These are phyloP conservation scores for Luffia ferchaultella DNA, from an alignment of 2,888 invertebrate species.

Conservation along the genomic window DNA sequence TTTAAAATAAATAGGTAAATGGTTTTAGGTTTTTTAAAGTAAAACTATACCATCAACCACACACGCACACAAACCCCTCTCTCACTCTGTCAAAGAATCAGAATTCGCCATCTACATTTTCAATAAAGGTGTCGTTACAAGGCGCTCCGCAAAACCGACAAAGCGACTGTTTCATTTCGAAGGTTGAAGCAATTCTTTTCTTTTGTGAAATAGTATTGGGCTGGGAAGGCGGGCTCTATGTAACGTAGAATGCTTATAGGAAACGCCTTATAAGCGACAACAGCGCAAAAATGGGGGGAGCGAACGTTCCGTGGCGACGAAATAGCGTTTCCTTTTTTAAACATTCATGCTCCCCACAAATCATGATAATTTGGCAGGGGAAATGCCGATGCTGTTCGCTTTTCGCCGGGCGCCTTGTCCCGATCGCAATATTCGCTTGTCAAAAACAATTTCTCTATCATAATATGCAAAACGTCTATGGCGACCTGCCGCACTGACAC, in stretches of 20 bases:
- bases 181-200: conserved; percentile 49
- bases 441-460: neutral
- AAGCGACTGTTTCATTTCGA: conserved; percentile 50
- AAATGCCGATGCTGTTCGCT: neutral
- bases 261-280: conserved; percentile 1
- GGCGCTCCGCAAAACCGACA: conserved; percentile 43
- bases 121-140: conserved; percentile 47
- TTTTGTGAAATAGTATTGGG: conserved; percentile 49
- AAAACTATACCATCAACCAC: too few relatives aligned
- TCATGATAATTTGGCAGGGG: neutral
- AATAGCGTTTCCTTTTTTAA: neutral
- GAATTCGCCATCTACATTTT: conserved; percentile 30
- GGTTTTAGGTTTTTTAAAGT: too few relatives aligned
- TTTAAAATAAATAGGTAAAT: too few relatives aligned
- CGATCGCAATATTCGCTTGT: neutral
- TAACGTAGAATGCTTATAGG: conserved; percentile 26
- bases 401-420: neutral
- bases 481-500: too few relatives aligned
- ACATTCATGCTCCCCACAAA: neutral
- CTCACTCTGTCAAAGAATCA: too few relatives aligned
- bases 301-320: neutral
- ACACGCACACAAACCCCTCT: too few relatives aligned
- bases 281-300: neutral
- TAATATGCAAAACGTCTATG: neutral
- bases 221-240: conserved; percentile 38